Conservation (phyloP, 92 coral and sea anemone species). For the Anthopleura xanthogrammica region DNA sequence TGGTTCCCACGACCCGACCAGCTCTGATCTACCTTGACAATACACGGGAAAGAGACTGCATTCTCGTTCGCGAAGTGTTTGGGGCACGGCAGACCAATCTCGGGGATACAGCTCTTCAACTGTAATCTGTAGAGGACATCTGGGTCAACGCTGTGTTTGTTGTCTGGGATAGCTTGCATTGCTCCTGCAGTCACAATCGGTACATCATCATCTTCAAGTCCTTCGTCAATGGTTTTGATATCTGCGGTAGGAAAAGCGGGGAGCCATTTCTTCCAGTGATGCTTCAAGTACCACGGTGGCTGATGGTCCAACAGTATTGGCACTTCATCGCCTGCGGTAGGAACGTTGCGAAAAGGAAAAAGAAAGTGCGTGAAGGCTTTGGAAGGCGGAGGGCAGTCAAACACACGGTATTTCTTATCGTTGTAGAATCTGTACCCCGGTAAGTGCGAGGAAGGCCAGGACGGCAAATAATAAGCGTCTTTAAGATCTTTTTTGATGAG, state of each 20-base stretch:
- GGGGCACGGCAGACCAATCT: slow-evolving; percentile 48
- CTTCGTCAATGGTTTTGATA: slow-evolving; percentile 54
- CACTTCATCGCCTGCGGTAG: slow-evolving; percentile 60
- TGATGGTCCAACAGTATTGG: slow-evolving; percentile 50
- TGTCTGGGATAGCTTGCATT: slow-evolving; percentile 43
- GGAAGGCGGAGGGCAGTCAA: slow-evolving; percentile 50
- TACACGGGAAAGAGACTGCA: slow-evolving; percentile 41
- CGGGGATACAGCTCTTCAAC: slow-evolving; percentile 43
- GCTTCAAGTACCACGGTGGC: slow-evolving; percentile 38
- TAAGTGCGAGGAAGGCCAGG: slow-evolving; percentile 38
- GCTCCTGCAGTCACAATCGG: slow-evolving; percentile 49
- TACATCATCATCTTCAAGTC: slow-evolving; percentile 41
- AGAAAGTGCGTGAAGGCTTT: slow-evolving; percentile 15
- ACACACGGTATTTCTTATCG: slow-evolving; percentile 52
- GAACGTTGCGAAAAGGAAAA: slow-evolving; percentile 42
- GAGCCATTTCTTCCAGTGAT: slow-evolving; percentile 65
- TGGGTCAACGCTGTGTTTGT: slow-evolving; percentile 52
- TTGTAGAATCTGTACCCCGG: slow-evolving; percentile 47
- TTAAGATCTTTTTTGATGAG: slow-evolving; percentile 45
- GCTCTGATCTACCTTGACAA: slow-evolving; percentile 49
- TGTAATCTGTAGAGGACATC: slow-evolving; percentile 49
- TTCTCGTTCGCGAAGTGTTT: slow-evolving; percentile 26
- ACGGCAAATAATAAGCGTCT: slow-evolving; percentile 41
- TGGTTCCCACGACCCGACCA: slow-evolving; percentile 53
- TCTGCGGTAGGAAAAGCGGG: slow-evolving; percentile 39